Base-by-base conservation (phyloP, 1,140 invertebrate species). In the Drosophila setifemur region DNA sequence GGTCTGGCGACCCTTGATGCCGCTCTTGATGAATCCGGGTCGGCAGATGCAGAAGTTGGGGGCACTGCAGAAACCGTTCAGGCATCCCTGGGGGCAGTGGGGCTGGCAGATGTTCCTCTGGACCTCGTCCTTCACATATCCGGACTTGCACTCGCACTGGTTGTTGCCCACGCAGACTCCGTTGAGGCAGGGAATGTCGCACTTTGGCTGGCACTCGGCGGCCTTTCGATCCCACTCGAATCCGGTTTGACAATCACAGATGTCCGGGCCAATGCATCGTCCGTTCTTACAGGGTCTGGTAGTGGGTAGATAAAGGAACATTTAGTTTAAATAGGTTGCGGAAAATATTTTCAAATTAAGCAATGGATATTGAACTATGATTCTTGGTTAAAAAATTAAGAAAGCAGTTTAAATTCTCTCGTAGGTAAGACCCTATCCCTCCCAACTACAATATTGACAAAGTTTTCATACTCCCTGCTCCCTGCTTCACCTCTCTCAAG, bases 1-100 rank as follows among this genome's bases (percentile, higher is more conserved):
- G 9, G 85, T 90, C 40, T 94, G 92, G 16, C 92, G 92, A 0
- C 94, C 94, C 83, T 95, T 95, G 1, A 93, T 92, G 40, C 94
- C 93, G 69, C 94, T 93, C 72, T 95, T 94, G 48, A 92, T 90
- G 74, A 91, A 94, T 9, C 93, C 93, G 0, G 89, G 88, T 52
- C 92, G 90, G 66, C 93, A 94, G 21, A 91, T 90, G 74, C 93
- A 94, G 37, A 92, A 90, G 73, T 93, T 91, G 2, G 93, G 93
- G 0, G 90, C 91, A 3, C 92, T 92, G 71, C 94, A 95, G 19
- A 92, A 91, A 2, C 93, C 94, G 70, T 94, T 94, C 19, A 91
- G 89, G 70, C 94, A 94, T 1, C 93, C 93, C 18, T 92, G 91
- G 1, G 93, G 91, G 73, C 94, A 94, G 23, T 92, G 89, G 2